These are phyloP conservation scores for Bubo bubo DNA, from an alignment of 2,113 vertebrate species.

Conservation along the genomic window DNA sequence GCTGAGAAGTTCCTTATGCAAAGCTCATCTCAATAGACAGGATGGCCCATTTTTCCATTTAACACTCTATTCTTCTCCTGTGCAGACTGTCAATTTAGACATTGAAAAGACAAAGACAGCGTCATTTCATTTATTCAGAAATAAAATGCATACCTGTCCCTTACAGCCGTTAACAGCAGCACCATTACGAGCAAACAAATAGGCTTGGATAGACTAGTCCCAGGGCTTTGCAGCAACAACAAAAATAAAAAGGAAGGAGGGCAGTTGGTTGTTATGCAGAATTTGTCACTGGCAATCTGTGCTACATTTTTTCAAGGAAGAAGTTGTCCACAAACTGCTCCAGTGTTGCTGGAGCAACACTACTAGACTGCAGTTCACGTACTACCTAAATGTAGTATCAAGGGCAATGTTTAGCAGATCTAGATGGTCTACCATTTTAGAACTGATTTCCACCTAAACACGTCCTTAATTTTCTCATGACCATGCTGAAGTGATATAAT, in stretches of 20 bases:
- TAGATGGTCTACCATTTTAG: neutral
- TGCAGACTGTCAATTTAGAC: neutral
- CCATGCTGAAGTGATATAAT: neutral
- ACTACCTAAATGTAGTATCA: neutral
- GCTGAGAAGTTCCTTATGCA: rapidly evolving
- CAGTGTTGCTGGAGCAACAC: neutral
- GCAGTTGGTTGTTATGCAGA: neutral
- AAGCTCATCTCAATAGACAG: neutral
- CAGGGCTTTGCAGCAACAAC: neutral
- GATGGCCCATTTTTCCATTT: neutral
- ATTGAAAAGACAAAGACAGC: neutral
- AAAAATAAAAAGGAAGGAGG: neutral
- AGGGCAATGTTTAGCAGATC: neutral
- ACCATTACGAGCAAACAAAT: neutral
- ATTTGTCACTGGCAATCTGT: neutral
- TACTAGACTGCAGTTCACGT: neutral
- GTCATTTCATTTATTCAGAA: neutral
- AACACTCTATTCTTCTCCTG: neutral
- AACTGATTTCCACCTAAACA: neutral
- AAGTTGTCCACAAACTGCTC: neutral
- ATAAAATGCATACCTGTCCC: neutral
- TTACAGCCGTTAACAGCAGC: neutral
- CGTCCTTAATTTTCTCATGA: neutral
- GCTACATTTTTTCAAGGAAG: neutral
- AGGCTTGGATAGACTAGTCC: neutral